A percentile compares a stretch with the other conserved stretches of the same genome.
Evolutionary conservation across 2,888 invertebrate genomes (phyloP).

Genomic region (Agrochola litura): DNA sequence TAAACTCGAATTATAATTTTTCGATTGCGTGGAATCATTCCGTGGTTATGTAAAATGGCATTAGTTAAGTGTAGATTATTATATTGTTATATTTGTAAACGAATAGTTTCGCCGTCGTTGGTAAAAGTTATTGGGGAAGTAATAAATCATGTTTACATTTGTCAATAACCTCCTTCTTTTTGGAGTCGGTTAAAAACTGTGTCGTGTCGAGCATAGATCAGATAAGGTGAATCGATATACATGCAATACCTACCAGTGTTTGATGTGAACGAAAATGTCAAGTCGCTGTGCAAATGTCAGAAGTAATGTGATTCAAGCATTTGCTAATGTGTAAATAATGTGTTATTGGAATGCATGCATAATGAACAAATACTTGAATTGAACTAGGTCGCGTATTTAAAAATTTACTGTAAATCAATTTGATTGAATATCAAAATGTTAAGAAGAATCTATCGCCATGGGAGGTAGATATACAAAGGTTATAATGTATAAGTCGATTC

Average conservation of each 20-base stretch:
- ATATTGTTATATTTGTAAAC: conserved; percentile 51
- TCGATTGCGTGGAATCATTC: conserved; percentile 63
- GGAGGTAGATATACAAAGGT: neutral
- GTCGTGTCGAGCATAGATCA: neutral
- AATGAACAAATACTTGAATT: neutral
- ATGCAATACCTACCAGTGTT: neutral
- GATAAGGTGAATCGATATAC: neutral
- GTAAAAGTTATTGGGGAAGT: conserved; percentile 14
- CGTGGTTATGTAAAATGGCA: conserved; percentile 53
- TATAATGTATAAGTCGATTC: neutral
- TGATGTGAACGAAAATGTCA: neutral
- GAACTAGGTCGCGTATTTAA: neutral
- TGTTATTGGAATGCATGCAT: neutral
- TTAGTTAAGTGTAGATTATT: conserved; percentile 53
- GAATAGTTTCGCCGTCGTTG: conserved; percentile 40
- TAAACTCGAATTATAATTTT: conserved; percentile 63
- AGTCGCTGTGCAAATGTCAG: conserved; percentile 15
- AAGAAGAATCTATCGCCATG: neutral
- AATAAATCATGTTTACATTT: neutral
- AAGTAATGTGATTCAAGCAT: conserved; percentile 22
- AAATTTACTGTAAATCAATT: neutral
- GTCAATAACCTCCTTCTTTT: neutral
- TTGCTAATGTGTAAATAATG: conserved; percentile 30
- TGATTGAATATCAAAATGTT: neutral
- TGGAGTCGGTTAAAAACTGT: neutral